phyloP scores from a whole-genome alignment of 2,797 vertebrate genomes.

The Picus viridis region DNA sequence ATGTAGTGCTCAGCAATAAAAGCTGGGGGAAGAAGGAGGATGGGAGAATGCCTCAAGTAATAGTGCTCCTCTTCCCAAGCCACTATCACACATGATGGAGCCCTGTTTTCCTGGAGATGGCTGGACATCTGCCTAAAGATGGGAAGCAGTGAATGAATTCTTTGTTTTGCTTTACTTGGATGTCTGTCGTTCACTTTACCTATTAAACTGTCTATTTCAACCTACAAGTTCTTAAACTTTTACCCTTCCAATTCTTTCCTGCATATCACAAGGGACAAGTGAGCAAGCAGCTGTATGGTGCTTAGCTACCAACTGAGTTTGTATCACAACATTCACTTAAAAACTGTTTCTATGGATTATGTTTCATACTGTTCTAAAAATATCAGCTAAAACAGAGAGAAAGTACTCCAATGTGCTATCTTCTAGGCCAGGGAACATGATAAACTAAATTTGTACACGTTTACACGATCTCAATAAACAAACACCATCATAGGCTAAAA shows the following conservation, averaged over 20 bases:
- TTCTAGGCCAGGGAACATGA: neutral
- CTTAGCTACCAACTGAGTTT: too few species aligned
- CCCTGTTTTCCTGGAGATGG: neutral
- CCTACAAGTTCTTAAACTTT: neutral
- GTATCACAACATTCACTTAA: neutral
- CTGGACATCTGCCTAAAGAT: neutral
- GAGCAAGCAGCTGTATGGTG: too few species aligned
- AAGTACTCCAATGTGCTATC: neutral
- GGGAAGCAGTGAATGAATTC: neutral
- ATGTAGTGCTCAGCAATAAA: neutral
- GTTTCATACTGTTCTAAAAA: neutral
- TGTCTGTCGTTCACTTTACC: neutral
- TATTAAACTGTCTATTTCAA: neutral
- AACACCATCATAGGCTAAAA: neutral
- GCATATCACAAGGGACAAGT: too few species aligned
- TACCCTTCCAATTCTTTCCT: neutral
- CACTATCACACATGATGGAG: rapidly evolving
- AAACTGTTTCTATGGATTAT: neutral
- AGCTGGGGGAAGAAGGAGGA: neutral
- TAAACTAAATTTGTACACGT: neutral
- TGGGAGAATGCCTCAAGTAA: neutral
- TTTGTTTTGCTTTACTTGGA: neutral
- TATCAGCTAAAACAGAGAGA: neutral
- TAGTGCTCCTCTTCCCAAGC: neutral
- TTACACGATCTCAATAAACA: neutral